Percentiles rank a stretch among this genome's conserved stretches.
phyloP scores from a whole-genome alignment of 2,113 vertebrate species.

The Murina feae region DNA sequence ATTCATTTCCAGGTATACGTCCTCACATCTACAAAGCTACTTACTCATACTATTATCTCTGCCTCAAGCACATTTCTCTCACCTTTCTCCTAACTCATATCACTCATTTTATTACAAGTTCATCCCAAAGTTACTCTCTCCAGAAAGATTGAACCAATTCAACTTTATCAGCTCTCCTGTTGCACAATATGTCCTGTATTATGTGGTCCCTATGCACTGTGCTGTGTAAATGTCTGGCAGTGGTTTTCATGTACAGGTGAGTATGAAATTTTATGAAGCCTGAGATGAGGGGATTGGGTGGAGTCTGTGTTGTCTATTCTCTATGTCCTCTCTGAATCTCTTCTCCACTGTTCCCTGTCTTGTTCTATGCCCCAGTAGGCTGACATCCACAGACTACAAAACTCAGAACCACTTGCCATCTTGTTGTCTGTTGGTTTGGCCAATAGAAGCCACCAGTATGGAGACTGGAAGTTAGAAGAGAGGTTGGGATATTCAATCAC shows the following conservation, averaged over 20 bases:
- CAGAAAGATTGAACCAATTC: neutral
- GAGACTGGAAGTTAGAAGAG: neutral
- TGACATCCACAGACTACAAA: neutral
- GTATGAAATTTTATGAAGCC: neutral
- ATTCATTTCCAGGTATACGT: neutral
- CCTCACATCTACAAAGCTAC: neutral
- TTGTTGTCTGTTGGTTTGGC: neutral
- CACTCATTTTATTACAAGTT: neutral
- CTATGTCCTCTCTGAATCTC: neutral
- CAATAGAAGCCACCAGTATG: neutral
- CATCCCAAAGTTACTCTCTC: neutral
- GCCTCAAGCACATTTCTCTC: neutral
- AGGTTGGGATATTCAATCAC: neutral
- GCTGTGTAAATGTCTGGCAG: neutral
- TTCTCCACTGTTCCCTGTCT: neutral
- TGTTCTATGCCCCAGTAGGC: neutral
- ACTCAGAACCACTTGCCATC: neutral
- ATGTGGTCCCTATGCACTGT: neutral
- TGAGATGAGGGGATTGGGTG: neutral
- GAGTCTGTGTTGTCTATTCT: neutral
- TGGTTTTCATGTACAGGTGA: neutral
- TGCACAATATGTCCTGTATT: neutral
- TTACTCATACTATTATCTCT: neutral
- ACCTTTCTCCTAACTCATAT: neutral
- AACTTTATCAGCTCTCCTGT: neutral